Percentiles rank a stretch among this genome's conserved stretches.
Evolutionary conservation across 2,888 invertebrate species (phyloP).

Genomic region (Brachypalpus laphriformis): DNA sequence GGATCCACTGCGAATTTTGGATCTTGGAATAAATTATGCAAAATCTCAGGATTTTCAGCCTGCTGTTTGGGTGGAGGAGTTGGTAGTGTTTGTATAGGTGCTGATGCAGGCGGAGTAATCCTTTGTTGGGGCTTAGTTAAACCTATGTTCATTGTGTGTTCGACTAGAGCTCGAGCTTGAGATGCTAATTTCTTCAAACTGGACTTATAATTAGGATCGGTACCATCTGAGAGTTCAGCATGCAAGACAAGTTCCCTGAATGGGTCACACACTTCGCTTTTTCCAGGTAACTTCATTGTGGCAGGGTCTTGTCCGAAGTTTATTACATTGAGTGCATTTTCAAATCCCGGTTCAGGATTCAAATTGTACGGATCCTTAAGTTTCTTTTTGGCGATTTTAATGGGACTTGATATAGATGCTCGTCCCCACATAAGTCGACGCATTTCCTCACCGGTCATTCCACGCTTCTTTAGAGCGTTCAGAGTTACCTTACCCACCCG

Average conservation of each 20-base stretch:
- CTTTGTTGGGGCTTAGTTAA: slow-evolving; percentile 40
- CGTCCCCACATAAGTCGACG: slow-evolving; percentile 95
- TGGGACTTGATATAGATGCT: slow-evolving; percentile 93
- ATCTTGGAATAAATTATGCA: slow-evolving; percentile 80
- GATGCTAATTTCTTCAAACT: slow-evolving; percentile 85
- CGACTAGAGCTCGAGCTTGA: slow-evolving; percentile 85
- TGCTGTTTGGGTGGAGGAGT: slow-evolving; percentile 12
- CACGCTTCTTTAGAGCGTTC: slow-evolving; percentile 90
- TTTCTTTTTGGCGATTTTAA: slow-evolving; percentile 87
- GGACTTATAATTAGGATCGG: slow-evolving; percentile 81
- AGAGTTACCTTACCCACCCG: slow-evolving; percentile 94
- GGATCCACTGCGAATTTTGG: slow-evolving; percentile 82
- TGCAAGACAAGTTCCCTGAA: slow-evolving; percentile 86
- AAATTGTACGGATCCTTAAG: slow-evolving; percentile 82
- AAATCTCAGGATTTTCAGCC: slow-evolving; percentile 51
- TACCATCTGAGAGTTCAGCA: slow-evolving; percentile 82
- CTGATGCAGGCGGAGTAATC: slow-evolving; percentile 33
- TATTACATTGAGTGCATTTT: slow-evolving; percentile 92
- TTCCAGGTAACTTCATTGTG: slow-evolving; percentile 65
- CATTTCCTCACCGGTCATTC: slow-evolving; percentile 93
- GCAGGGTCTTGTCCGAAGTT: slow-evolving; percentile 89
- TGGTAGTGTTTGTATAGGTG: slow-evolving; percentile 7
- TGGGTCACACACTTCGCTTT: slow-evolving; percentile 83
- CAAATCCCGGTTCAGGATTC: slow-evolving; percentile 83
- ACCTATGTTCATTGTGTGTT: slow-evolving; percentile 82